These are phyloP conservation scores for Grallaria varia DNA, from an alignment of 2,113 vertebrate species.

Conservation along the genomic window DNA sequence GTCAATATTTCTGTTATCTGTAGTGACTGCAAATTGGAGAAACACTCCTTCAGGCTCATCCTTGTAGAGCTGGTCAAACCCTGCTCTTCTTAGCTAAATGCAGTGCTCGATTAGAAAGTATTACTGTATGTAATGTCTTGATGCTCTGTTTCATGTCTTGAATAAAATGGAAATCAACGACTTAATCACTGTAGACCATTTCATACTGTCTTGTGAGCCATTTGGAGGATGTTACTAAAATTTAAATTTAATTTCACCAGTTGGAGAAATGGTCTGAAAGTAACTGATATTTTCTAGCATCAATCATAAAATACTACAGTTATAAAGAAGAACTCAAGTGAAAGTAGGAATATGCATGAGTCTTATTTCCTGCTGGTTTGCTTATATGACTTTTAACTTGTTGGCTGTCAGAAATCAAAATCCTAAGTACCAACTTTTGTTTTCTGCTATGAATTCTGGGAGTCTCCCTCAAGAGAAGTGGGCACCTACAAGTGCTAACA, in stretches of 20 bases:
- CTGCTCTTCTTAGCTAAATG: neutral
- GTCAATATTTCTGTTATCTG: neutral
- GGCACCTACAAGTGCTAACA: neutral
- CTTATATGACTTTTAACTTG: neutral
- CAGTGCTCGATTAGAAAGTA: neutral
- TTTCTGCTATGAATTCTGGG: neutral
- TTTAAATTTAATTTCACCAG: conserved; percentile 27
- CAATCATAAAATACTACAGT: neutral
- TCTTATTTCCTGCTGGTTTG: neutral
- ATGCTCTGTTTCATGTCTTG: neutral
- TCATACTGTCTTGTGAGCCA: neutral
- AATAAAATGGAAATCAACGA: conserved; percentile 27
- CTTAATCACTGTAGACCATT: neutral
- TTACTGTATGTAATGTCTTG: neutral
- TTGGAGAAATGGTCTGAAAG: neutral
- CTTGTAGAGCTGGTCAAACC: neutral
- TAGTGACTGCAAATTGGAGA: neutral
- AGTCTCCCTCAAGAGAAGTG: neutral
- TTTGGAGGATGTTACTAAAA: neutral
- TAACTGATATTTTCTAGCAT: neutral
- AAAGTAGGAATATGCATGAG: neutral
- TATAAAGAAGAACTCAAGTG: neutral
- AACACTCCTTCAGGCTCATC: neutral
- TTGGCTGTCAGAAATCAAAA: neutral
- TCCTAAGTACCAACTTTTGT: neutral